Conservation (phyloP, 2,113 vertebrate species). For the Embiotoca jacksoni region DNA sequence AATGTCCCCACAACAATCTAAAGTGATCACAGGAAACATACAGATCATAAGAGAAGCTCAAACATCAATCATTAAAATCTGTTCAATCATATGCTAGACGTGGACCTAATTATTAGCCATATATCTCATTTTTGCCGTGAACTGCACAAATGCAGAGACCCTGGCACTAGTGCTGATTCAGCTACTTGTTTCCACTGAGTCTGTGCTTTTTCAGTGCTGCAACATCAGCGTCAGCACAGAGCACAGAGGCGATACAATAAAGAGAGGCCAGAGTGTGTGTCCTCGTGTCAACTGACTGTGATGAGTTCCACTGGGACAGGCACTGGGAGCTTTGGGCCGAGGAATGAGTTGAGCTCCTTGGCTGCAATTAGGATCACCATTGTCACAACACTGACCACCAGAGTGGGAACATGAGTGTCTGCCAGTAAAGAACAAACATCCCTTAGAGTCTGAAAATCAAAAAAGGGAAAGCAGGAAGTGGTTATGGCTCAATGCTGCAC, state of each 20-base stretch:
- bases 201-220: slow-evolving; percentile 46
- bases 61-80: slow-evolving; percentile 48
- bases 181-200: slow-evolving; percentile 54
- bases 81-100: slow-evolving; percentile 44
- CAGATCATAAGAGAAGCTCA: slow-evolving; percentile 6
- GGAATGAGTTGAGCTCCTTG: slow-evolving; percentile 90
- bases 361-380: slow-evolving; percentile 86
- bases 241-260: slow-evolving; percentile 29
- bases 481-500: too few relatives aligned
- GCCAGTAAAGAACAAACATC: slow-evolving; percentile 88
- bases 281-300: slow-evolving; percentile 82
- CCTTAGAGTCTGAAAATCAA: slow-evolving; percentile 84
- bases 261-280: slow-evolving; percentile 40
- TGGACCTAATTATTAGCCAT: slow-evolving; percentile 68
- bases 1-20: slow-evolving; percentile 92
- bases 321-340: slow-evolving; percentile 85
- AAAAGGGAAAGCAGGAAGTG: slow-evolving; percentile 4
- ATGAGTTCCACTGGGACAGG: slow-evolving; percentile 95
- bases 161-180: slow-evolving; percentile 61
- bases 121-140: slow-evolving; percentile 52
- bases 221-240: slow-evolving; percentile 54
- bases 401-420: slow-evolving; percentile 85
- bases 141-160: slow-evolving; percentile 49
- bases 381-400: slow-evolving; percentile 87
- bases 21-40: slow-evolving; percentile 35